A percentile compares a stretch with the other conserved stretches of the same genome.
Evolutionary conservation across 2,113 vertebrate genomes (phyloP).

Genomic region (Semnornis frantzii): DNA sequence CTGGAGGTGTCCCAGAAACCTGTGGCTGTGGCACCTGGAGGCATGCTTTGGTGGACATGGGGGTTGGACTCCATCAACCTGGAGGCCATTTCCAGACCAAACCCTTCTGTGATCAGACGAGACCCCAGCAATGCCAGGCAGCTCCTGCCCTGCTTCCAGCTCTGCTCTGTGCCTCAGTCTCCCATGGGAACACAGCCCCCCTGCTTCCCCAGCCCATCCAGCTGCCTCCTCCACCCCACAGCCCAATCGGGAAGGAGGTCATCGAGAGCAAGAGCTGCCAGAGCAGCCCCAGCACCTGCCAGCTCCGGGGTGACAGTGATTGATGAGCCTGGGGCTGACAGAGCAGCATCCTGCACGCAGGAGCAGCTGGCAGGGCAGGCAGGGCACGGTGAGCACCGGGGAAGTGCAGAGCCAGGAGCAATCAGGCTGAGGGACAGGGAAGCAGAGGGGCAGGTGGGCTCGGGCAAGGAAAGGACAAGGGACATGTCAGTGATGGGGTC

Average conservation of each 20-base stretch:
- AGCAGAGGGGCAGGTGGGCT: not conserved
- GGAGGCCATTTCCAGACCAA: too few species aligned
- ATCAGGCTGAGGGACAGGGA: not conserved
- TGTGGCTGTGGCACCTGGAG: too few species aligned
- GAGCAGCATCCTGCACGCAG: not conserved
- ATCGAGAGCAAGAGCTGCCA: not conserved
- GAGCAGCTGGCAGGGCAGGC: constrained; percentile 38
- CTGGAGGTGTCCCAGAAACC: too few species aligned
- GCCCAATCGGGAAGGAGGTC: not conserved
- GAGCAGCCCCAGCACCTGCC: constrained; percentile 24
- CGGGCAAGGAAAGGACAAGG: not conserved
- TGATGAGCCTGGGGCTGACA: constrained; percentile 71
- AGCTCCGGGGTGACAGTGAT: constrained; percentile 81
- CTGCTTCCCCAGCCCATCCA: not conserved
- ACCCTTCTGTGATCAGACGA: not conserved
- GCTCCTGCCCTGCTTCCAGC: not conserved
- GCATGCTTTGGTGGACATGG: too few species aligned
- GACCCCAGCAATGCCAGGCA: not conserved
- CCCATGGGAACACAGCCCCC: too few species aligned
- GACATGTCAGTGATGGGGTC: not conserved
- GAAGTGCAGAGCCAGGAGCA: not conserved
- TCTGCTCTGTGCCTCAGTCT: not conserved
- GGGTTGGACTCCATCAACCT: too few species aligned
- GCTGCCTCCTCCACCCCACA: not conserved
- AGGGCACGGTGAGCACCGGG: not conserved